These are phyloP conservation scores for Periophthalmus modestus DNA, from an alignment of 2,113 vertebrate species.

Conservation along the genomic window DNA sequence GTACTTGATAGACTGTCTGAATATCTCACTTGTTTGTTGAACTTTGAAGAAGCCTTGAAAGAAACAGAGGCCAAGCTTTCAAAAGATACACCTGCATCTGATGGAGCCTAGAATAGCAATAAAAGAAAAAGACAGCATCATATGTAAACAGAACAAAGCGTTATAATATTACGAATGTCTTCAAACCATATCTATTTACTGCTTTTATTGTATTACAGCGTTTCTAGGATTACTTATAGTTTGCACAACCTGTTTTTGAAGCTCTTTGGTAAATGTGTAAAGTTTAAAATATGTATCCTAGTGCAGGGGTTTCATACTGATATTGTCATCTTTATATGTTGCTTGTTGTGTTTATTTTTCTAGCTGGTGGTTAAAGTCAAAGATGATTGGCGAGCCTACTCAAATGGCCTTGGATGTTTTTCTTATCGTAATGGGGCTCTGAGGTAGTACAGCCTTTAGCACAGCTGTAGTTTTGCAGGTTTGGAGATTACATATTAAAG, in stretches of 20 bases:
- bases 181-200: not conserved
- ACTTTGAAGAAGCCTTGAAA: conserved; percentile 80
- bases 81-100: conserved; percentile 86
- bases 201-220: not conserved
- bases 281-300: not conserved
- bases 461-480: not conserved
- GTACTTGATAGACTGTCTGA: too few relatives aligned
- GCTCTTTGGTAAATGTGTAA: conserved; percentile 1
- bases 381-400: conserved; percentile 50
- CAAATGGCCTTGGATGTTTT: conserved; percentile 9
- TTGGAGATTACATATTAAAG: too few relatives aligned
- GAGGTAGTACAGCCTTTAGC: not conserved
- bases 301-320: not conserved
- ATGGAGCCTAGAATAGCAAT: conserved; percentile 69
- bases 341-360: not conserved
- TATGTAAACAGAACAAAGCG: not conserved
- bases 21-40: too few relatives aligned
- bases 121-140: not conserved
- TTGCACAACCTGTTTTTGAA: conserved; percentile 1
- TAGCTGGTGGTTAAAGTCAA: conserved; percentile 17
- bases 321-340: not conserved
- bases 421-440: conserved; percentile 30
- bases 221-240: not conserved
- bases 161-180: conserved; percentile 3
- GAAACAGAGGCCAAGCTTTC: conserved; percentile 92